Percentiles rank a stretch among this genome's conserved stretches.
phyloP scores from a whole-genome alignment of 2,888 invertebrate genomes.

The Ormia ochracea region DNA sequence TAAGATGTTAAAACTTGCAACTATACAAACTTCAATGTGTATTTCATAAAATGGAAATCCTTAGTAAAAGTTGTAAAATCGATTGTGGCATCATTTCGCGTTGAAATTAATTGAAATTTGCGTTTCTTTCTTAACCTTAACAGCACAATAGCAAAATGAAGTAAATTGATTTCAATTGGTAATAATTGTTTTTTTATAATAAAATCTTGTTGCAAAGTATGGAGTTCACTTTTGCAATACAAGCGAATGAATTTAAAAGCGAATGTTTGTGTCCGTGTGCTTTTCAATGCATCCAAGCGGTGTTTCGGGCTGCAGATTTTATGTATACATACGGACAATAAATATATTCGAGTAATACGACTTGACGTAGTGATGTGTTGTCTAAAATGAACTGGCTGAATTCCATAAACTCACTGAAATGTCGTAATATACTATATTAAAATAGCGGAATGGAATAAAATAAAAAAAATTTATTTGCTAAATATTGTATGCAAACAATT shows the following conservation, averaged over 20 bases:
- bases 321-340: not conserved
- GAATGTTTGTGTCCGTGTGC: not conserved
- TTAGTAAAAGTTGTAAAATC: too few relatives aligned
- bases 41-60: too few relatives aligned
- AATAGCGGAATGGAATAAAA: conserved; percentile 51
- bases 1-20: too few relatives aligned
- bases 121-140: conserved; percentile 17
- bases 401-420: conserved; percentile 49
- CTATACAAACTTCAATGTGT: too few relatives aligned
- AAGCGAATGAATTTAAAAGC: not conserved
- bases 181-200: conserved; percentile 51
- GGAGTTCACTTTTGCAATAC: not conserved
- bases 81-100: too few relatives aligned
- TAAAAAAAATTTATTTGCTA: conserved; percentile 8
- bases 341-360: conserved; percentile 29
- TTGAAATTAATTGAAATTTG: too few relatives aligned
- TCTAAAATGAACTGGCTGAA: not conserved
- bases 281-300: conserved; percentile 6
- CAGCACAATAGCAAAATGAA: conserved; percentile 34
- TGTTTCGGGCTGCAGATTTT: conserved; percentile 20
- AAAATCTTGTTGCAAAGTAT: conserved; percentile 11
- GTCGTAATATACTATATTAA: conserved; percentile 58
- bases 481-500: conserved; percentile 5
- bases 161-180: conserved; percentile 60
- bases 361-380: conserved; percentile 6